These are phyloP conservation scores for Yponomeuta evonymella DNA, from an alignment of 2,888 invertebrate genomes.

Conservation along the genomic window DNA sequence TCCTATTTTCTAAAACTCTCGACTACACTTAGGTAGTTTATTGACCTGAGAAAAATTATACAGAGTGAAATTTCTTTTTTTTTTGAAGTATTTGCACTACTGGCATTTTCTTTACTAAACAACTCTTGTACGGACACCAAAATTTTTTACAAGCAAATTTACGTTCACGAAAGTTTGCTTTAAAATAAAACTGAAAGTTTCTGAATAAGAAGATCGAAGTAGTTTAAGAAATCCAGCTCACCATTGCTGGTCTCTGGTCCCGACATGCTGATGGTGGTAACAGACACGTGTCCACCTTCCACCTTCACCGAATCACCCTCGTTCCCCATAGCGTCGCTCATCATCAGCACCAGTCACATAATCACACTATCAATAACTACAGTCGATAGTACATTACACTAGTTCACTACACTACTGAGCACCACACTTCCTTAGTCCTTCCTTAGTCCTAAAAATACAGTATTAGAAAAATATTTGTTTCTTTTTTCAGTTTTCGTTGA, in stretches of 20 bases:
- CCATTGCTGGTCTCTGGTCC: conserved; percentile 77
- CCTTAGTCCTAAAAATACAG: conserved; percentile 39
- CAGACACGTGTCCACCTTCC: conserved; percentile 81
- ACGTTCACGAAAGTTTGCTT: too few relatives aligned
- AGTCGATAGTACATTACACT: conserved; percentile 39
- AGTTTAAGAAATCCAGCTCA: conserved; percentile 31
- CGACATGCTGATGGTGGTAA: conserved; percentile 86
- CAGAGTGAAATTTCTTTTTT: too few relatives aligned
- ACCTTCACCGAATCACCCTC: conserved; percentile 68
- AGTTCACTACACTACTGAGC: conserved; percentile 52
- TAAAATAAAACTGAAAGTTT: too few relatives aligned
- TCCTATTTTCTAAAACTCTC: too few relatives aligned
- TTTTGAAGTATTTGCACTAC: too few relatives aligned
- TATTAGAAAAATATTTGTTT: conserved; percentile 39
- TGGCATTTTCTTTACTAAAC: too few relatives aligned
- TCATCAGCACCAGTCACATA: conserved; percentile 44
- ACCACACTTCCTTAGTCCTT: conserved; percentile 42
- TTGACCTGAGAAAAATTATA: too few relatives aligned
- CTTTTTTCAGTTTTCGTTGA: conserved; percentile 25
- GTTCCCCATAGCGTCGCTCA: conserved; percentile 55
- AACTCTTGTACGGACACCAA: too few relatives aligned
- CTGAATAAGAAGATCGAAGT: background rate
- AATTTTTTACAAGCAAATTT: too few relatives aligned
- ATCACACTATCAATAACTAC: conserved; percentile 44
- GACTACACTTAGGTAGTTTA: too few relatives aligned